phyloP scores from a whole-genome alignment of 2,113 vertebrate genomes.

The Macquaria australasica region DNA sequence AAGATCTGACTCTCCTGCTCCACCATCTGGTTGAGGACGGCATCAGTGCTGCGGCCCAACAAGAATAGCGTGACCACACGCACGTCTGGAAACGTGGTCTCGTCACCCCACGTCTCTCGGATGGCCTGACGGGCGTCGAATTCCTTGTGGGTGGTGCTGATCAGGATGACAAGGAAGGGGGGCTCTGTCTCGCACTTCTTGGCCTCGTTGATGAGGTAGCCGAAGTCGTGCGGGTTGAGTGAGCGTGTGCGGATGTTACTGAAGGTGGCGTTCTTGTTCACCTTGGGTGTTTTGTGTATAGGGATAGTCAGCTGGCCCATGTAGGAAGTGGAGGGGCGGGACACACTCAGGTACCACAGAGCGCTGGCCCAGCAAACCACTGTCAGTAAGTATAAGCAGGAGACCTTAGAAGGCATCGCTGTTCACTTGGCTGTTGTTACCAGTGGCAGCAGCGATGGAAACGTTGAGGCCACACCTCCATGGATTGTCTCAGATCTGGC shows the following conservation, averaged over 20 bases:
- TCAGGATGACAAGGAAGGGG: slow-evolving; percentile 96
- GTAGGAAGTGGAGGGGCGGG: slow-evolving; percentile 93
- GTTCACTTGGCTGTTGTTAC: slow-evolving; percentile 75
- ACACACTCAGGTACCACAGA: slow-evolving; percentile 97
- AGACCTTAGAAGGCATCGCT: slow-evolving; percentile 98
- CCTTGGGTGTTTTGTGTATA: slow-evolving; percentile 83
- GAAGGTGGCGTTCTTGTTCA: slow-evolving; percentile 89
- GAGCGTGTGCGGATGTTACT: slow-evolving; percentile 95
- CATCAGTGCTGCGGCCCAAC: slow-evolving; percentile 91
- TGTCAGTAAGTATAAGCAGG: slow-evolving; percentile 95
- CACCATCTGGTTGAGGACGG: slow-evolving; percentile 97
- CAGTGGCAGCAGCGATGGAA: slow-evolving; percentile 56
- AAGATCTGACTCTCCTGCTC: slow-evolving; percentile 99
- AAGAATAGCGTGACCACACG: slow-evolving; percentile 94
- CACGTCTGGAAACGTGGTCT: slow-evolving; percentile 93
- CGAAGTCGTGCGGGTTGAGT: slow-evolving; percentile 96
- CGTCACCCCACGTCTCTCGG: slow-evolving; percentile 97
- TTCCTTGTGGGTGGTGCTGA: slow-evolving; percentile 98
- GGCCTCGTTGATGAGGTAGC: slow-evolving; percentile 95
- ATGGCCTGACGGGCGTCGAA: slow-evolving; percentile 99
- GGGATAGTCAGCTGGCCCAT: slow-evolving; percentile 89
- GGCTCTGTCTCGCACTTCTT: slow-evolving; percentile 92
- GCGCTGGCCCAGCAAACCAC: slow-evolving; percentile 99
- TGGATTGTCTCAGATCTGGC: slow-evolving; percentile 67
- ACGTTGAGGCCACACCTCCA: slow-evolving; percentile 69